phyloP scores from a whole-genome alignment of 2,113 vertebrate species.

The Terrapene triunguis region DNA sequence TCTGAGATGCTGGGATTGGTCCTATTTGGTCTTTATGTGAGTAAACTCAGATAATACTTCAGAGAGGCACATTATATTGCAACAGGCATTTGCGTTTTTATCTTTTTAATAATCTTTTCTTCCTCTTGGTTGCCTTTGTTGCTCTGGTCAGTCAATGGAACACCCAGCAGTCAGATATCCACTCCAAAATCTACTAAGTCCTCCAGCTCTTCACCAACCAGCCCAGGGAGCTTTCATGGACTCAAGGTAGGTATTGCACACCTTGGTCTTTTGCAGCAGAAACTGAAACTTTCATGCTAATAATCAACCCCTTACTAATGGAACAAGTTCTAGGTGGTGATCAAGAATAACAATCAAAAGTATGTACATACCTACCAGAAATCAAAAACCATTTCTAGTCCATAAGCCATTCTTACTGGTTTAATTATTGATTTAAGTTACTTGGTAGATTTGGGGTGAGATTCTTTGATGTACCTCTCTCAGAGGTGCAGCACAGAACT shows the following conservation, averaged over 20 bases:
- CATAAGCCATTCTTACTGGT: not conserved
- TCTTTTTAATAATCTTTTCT: not conserved
- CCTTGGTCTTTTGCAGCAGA: not conserved
- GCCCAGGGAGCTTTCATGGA: slow-evolving; percentile 87
- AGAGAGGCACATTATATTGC: not conserved
- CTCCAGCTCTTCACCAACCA: slow-evolving; percentile 94
- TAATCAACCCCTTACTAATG: not conserved
- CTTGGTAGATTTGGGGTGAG: not conserved
- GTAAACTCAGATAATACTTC: not conserved
- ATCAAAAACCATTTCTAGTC: not conserved
- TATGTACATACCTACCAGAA: not conserved
- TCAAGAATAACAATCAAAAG: not conserved
- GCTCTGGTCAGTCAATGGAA: slow-evolving; percentile 88
- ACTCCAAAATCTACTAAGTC: slow-evolving; percentile 94
- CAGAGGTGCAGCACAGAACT: not conserved
- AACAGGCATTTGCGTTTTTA: not conserved
- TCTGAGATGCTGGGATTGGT: slow-evolving; percentile 18
- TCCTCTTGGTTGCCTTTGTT: slow-evolving; percentile 50
- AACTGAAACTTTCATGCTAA: not conserved
- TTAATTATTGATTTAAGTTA: not conserved
- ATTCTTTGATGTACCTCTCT: not conserved
- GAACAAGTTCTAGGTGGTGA: not conserved
- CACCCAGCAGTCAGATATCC: slow-evolving; percentile 90
- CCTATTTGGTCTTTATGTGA: slow-evolving; percentile 38
- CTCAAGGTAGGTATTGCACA: slow-evolving; percentile 85